A percentile compares a stretch with the other conserved stretches of the same genome.
Evolutionary conservation across 2,888 invertebrate species (phyloP).

Genomic region (Branchinecta sandiegonensis): DNA sequence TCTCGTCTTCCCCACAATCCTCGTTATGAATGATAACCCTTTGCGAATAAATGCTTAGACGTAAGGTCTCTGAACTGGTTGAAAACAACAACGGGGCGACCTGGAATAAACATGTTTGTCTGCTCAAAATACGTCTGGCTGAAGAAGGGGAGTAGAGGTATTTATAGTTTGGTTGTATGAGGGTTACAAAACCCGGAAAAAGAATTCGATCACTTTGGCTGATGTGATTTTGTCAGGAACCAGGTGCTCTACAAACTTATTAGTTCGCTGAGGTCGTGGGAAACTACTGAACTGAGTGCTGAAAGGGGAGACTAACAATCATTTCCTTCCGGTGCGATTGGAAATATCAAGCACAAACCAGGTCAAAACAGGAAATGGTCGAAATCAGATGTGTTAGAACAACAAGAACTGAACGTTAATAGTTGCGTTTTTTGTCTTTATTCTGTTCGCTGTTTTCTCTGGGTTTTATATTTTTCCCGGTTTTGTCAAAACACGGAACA

Average conservation of each 20-base stretch:
- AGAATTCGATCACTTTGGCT: slow-evolving; percentile 8
- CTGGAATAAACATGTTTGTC: slow-evolving; percentile 16
- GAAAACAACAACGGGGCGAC: slow-evolving; percentile 13
- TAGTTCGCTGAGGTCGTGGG: not conserved
- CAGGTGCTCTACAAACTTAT: slow-evolving; percentile 1
- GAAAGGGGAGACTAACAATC: slow-evolving; percentile 3
- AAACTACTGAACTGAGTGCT: not conserved
- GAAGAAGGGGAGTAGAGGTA: slow-evolving; percentile 10
- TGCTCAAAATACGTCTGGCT: slow-evolving; percentile 13
- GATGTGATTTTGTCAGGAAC: not conserved
- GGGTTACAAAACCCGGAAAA: slow-evolving; percentile 4
- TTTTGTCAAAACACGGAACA: too few relatives aligned
- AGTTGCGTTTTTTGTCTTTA: too few relatives aligned
- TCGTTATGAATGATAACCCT: slow-evolving; percentile 11
- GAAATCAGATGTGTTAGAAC: too few relatives aligned
- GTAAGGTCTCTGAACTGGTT: slow-evolving; percentile 7
- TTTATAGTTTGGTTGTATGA: slow-evolving; percentile 5
- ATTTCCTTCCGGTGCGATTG: slow-evolving; percentile 7
- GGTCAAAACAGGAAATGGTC: too few relatives aligned
- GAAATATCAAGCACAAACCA: not conserved
- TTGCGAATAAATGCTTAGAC: not conserved
- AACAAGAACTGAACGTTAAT: too few relatives aligned
- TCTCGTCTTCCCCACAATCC: not conserved
- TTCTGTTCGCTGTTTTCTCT: too few relatives aligned
- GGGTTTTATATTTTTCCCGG: too few relatives aligned